A percentile compares a stretch with the other conserved stretches of the same genome.
Conservation (phyloP, 1,140 invertebrate genomes). For the Homarus americanus region DNA sequence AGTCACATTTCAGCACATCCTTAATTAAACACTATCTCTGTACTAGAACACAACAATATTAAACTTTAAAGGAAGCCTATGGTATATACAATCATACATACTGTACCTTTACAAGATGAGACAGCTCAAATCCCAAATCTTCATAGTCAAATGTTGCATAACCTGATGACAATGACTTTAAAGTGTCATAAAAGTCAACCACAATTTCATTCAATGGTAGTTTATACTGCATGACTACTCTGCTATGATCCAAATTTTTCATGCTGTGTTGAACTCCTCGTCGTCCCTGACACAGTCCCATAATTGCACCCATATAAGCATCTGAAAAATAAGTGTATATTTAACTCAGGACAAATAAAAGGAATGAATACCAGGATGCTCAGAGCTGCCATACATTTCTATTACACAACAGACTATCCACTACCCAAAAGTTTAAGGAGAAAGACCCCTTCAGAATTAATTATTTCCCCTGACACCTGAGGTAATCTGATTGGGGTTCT, state of each 20-base stretch:
- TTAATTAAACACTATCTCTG: too few relatives aligned
- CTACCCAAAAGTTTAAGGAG: not conserved
- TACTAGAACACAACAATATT: too few relatives aligned
- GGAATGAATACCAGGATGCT: too few relatives aligned
- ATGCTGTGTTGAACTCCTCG: slow-evolving; percentile 87
- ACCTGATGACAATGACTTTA: slow-evolving; percentile 94
- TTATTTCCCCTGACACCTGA: too few relatives aligned
- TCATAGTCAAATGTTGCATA: slow-evolving; percentile 99
- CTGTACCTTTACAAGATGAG: slow-evolving; percentile 63
- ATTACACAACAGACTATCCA: too few relatives aligned
- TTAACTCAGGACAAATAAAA: slow-evolving; percentile 13
- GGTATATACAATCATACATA: not conserved
- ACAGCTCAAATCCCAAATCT: slow-evolving; percentile 87
- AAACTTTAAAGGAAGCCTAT: too few relatives aligned
- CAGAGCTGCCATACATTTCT: too few relatives aligned
- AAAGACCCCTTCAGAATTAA: too few relatives aligned
- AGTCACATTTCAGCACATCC: too few relatives aligned
- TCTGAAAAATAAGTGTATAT: slow-evolving; percentile 79
- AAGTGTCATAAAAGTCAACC: slow-evolving; percentile 94
- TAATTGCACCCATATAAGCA: slow-evolving; percentile 85
- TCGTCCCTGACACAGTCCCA: slow-evolving; percentile 87
- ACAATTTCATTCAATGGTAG: slow-evolving; percentile 96
- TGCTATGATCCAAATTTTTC: slow-evolving; percentile 88
- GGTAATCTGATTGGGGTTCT: too few relatives aligned
- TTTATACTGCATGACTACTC: slow-evolving; percentile 89